phyloP scores from a whole-genome alignment of 2,888 invertebrate genomes.

The Meiosimyza decipiens region DNA sequence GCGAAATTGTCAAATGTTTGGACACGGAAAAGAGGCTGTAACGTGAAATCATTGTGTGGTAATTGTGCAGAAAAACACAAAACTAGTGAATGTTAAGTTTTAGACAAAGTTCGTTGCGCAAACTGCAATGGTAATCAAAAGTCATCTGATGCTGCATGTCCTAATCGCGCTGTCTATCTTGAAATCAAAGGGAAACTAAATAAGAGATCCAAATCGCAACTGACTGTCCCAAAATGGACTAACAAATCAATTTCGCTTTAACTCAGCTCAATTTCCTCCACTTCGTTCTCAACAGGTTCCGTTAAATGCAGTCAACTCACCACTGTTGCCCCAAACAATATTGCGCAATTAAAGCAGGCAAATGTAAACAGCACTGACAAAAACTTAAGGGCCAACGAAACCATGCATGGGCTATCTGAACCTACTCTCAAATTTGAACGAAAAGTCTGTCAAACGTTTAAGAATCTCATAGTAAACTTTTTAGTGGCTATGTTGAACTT shows the following conservation, averaged over 20 bases:
- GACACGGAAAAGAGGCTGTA: constrained; percentile 39
- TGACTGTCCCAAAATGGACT: background rate
- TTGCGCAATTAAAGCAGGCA: too few relatives aligned
- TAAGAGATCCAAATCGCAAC: background rate
- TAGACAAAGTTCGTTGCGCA: constrained; percentile 33
- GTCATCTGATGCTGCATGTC: constrained; percentile 38
- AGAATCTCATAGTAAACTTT: too few relatives aligned
- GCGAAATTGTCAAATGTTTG: constrained; percentile 42
- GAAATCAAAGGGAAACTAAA: constrained; percentile 23
- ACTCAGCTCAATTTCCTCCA: background rate
- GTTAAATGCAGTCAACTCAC: background rate
- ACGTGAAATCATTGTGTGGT: constrained; percentile 33
- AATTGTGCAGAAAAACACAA: constrained; percentile 39
- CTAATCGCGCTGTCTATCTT: constrained; percentile 30
- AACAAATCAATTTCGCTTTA: background rate
- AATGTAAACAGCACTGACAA: background rate
- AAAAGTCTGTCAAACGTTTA: too few relatives aligned
- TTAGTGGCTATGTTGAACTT: too few relatives aligned
- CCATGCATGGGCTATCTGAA: too few relatives aligned
- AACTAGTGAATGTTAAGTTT: constrained; percentile 32
- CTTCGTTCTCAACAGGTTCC: constrained; percentile 1
- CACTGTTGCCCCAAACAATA: background rate
- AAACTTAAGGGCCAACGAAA: too few relatives aligned
- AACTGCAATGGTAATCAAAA: constrained; percentile 39
- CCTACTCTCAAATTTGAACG: too few relatives aligned